These are phyloP conservation scores for Timema podura DNA, from an alignment of 2,888 invertebrate species.

Conservation along the genomic window DNA sequence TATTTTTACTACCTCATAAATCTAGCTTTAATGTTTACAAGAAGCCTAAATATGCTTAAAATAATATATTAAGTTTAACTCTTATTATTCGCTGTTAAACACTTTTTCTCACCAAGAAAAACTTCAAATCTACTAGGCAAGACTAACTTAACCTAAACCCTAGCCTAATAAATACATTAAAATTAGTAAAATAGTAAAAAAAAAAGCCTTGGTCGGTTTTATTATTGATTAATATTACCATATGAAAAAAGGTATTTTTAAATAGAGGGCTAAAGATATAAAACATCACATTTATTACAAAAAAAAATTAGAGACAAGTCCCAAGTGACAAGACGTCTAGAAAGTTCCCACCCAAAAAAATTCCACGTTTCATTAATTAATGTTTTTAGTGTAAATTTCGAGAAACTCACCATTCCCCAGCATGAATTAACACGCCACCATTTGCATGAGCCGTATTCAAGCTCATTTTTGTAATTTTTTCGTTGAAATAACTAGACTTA, in stretches of 20 bases:
- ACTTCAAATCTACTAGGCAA: too few relatives aligned
- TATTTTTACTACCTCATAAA: too few relatives aligned
- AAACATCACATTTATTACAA: slow-evolving; percentile 23
- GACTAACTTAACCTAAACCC: too few relatives aligned
- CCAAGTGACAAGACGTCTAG: slow-evolving; percentile 8
- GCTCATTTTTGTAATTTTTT: slow-evolving; percentile 65
- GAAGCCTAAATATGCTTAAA: too few relatives aligned
- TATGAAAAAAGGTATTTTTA: slow-evolving; percentile 5
- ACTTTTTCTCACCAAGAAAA: too few relatives aligned
- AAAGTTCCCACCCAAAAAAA: slow-evolving; percentile 7
- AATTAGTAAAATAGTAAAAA: too few relatives aligned
- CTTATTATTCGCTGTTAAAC: too few relatives aligned
- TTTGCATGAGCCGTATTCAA: slow-evolving; percentile 94
- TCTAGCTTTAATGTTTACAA: too few relatives aligned
- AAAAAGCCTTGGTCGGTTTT: too few relatives aligned
- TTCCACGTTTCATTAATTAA: background rate
- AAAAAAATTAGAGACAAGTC: slow-evolving; percentile 17
- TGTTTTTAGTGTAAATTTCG: slow-evolving; percentile 1
- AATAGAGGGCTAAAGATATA: background rate
- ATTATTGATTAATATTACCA: too few relatives aligned
- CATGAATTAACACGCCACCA: slow-evolving; percentile 90
- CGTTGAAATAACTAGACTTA: background rate
- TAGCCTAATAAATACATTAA: too few relatives aligned
- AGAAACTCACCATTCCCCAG: slow-evolving; percentile 86
- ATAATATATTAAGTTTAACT: too few relatives aligned